Percentiles rank a stretch among this genome's conserved stretches.
Conservation (phyloP, 2,888 invertebrate genomes). For the Ryuthela nishihirai region DNA sequence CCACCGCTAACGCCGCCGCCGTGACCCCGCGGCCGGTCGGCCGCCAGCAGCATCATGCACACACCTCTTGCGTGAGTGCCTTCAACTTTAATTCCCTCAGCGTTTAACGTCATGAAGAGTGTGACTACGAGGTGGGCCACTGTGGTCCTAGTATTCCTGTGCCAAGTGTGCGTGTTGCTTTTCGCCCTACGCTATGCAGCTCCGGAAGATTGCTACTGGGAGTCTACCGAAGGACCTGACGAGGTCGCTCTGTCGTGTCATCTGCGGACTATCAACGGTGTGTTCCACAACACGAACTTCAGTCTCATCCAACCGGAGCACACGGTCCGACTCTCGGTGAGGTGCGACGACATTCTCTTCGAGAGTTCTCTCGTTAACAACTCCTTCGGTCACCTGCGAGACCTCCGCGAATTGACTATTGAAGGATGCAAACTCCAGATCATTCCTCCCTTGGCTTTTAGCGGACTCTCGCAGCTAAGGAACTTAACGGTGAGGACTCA, state of each 20-base stretch:
- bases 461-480: slow-evolving; percentile 35
- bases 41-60: neutral
- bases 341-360: slow-evolving; percentile 54
- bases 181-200: slow-evolving; percentile 5
- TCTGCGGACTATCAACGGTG: slow-evolving; percentile 56
- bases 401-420: slow-evolving; percentile 70
- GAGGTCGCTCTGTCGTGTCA: slow-evolving; percentile 35
- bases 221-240: slow-evolving; percentile 3
- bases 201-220: slow-evolving; percentile 28
- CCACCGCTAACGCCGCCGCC: no score
- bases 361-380: slow-evolving; percentile 40
- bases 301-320: slow-evolving; percentile 80
- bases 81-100: no score
- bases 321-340: slow-evolving; percentile 71
- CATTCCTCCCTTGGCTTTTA: slow-evolving; percentile 61
- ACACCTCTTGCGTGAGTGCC: no score
- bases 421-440: slow-evolving; percentile 74
- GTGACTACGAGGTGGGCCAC: neutral
- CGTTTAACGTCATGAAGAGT: slow-evolving; percentile 2
- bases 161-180: no score
- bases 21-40: slow-evolving; percentile 14
- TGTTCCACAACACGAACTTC: slow-evolving; percentile 81
- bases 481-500: slow-evolving; percentile 40
- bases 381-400: slow-evolving; percentile 56
- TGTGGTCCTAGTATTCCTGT: slow-evolving; percentile 4